Evolutionary conservation across 2,797 vertebrate genomes (phyloP).

Genomic region (Neomorphus geoffroyi): DNA sequence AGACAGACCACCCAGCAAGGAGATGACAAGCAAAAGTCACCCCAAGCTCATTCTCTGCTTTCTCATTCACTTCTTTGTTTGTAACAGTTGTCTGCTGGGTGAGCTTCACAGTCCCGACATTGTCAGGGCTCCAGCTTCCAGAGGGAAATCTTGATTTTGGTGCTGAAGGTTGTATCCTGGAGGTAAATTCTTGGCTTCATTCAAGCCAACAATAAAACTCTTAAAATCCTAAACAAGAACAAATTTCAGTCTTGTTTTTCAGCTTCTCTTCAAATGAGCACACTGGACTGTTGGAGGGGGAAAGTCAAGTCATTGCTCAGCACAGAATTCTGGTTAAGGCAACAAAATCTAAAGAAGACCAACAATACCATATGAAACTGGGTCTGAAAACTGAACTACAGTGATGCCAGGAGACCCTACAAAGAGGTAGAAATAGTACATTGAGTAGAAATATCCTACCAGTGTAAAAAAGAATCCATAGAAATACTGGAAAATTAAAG

Average conservation of each 20-base stretch:
- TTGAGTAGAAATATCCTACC: neutral
- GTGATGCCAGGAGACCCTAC: neutral
- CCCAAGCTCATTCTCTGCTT: neutral
- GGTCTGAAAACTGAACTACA: neutral
- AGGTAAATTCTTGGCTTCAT: neutral
- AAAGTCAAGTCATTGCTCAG: neutral
- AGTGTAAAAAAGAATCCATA: neutral
- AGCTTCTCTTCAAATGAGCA: neutral
- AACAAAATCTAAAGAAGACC: neutral
- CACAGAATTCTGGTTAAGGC: neutral
- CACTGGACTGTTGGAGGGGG: neutral
- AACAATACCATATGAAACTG: neutral
- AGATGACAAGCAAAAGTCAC: neutral
- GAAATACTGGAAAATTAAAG: neutral
- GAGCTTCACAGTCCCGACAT: neutral
- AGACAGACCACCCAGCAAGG: neutral
- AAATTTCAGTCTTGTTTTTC: neutral
- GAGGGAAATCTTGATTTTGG: neutral
- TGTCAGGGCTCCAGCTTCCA: neutral
- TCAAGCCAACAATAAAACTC: neutral
- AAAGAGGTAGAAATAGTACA: neutral
- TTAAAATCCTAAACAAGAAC: neutral
- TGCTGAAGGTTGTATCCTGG: neutral
- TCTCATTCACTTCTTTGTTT: neutral
- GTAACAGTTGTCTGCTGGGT: neutral